Conservation (phyloP, 2,888 invertebrate species). For the Penaeus monodon region DNA sequence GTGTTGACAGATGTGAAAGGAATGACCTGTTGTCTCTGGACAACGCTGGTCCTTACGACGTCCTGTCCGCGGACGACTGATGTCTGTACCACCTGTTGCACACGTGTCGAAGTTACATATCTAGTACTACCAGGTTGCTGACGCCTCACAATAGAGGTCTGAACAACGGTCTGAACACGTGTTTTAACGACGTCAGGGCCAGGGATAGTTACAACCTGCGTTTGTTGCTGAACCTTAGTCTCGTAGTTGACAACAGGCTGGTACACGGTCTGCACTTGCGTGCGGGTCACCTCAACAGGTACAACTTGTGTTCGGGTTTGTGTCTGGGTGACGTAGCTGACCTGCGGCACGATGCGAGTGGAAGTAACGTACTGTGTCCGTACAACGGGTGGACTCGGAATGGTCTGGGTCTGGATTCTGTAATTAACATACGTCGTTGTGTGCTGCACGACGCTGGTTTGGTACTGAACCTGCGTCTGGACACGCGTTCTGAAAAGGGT, state of each 20-base stretch:
- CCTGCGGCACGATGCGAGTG: slow-evolving; percentile 53
- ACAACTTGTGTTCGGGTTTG: slow-evolving; percentile 54
- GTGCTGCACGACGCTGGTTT: slow-evolving; percentile 42
- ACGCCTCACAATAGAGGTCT: slow-evolving; percentile 37
- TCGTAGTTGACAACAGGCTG: slow-evolving; percentile 42
- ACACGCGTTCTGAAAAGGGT: slow-evolving; percentile 49
- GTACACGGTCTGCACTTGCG: slow-evolving; percentile 47
- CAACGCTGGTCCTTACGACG: slow-evolving; percentile 42
- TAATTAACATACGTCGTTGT: slow-evolving; percentile 30
- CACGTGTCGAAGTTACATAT: slow-evolving; percentile 45
- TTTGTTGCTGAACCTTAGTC: slow-evolving; percentile 35
- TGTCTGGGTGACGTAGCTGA: slow-evolving; percentile 54
- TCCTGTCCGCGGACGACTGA: slow-evolving; percentile 37
- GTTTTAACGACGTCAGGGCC: slow-evolving; percentile 43
- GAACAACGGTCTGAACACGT: slow-evolving; percentile 52
- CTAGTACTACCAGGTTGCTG: slow-evolving; percentile 34
- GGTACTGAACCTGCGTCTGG: slow-evolving; percentile 42
- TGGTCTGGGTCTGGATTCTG: slow-evolving; percentile 45
- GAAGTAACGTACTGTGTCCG: slow-evolving; percentile 45
- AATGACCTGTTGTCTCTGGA: slow-evolving; percentile 50
- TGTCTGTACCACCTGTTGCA: slow-evolving; percentile 48
- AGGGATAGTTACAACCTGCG: slow-evolving; percentile 45
- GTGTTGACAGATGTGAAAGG: slow-evolving; percentile 54
- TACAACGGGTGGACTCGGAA: slow-evolving; percentile 39
- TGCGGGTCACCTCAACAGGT: slow-evolving; percentile 56